These are phyloP conservation scores for Parnassius smintheus DNA, from an alignment of 2,888 invertebrate genomes.

Conservation along the genomic window DNA sequence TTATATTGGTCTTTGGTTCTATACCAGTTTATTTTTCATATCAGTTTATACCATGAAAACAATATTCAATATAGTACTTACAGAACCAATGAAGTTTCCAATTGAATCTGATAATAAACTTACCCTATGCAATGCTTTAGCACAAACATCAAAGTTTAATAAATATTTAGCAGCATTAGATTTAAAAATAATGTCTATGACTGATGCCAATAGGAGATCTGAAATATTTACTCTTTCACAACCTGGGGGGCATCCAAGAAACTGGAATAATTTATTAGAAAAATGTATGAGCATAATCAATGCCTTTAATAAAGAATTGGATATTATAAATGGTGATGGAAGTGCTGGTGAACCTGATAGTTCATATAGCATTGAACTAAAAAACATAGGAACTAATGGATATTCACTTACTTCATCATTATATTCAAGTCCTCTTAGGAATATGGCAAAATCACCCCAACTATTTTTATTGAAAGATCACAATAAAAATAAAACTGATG, in stretches of 20 bases:
- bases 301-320: conserved; percentile 84
- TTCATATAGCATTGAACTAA: conserved; percentile 31
- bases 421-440: conserved; percentile 52
- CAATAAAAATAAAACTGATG: conserved; percentile 58
- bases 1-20: conserved; percentile 85
- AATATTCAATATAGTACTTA: conserved; percentile 85
- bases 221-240: conserved; percentile 87
- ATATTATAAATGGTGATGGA: conserved; percentile 65
- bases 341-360: conserved; percentile 46
- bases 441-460: conserved; percentile 62
- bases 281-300: conserved; percentile 83
- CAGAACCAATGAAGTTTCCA: conserved; percentile 85
- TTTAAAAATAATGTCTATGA: conserved; percentile 84
- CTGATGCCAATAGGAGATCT: conserved; percentile 81
- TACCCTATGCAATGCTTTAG: conserved; percentile 83
- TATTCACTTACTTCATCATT: conserved; percentile 41
- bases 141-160: conserved; percentile 83
- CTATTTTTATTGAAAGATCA: conserved; percentile 62
- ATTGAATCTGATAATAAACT: conserved; percentile 76
- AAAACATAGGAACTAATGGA: conserved; percentile 43
- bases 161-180: conserved; percentile 90
- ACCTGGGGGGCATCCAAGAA: conserved; percentile 93
- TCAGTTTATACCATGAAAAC: conserved; percentile 86
- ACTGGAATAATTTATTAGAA: conserved; percentile 88
- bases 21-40: conserved; percentile 84